Evolutionary conservation across 1,140 invertebrate species (phyloP).

Genomic region (Rhagoletis zephyria): DNA sequence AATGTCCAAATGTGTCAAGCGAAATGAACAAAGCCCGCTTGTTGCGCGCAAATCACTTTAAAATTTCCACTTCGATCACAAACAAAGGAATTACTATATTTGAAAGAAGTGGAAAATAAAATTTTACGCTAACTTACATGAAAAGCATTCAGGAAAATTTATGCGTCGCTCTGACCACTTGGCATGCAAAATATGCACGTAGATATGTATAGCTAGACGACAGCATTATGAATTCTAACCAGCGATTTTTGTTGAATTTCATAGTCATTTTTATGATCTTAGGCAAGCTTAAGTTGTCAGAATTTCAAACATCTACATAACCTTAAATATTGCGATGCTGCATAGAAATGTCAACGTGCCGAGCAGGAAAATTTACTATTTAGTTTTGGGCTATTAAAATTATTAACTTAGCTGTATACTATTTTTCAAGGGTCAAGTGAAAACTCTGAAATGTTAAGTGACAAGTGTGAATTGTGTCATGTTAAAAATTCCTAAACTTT

Average conservation of each 20-base stretch:
- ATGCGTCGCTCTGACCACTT: neutral
- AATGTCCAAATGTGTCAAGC: conserved; percentile 27
- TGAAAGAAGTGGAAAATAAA: conserved; percentile 3
- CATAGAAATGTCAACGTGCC: too few relatives aligned
- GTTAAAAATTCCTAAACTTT: too few relatives aligned
- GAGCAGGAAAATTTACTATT: too few relatives aligned
- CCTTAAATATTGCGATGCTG: too few relatives aligned
- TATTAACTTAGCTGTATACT: too few relatives aligned
- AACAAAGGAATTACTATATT: neutral
- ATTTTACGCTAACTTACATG: conserved; percentile 1
- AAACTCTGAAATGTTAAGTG: too few relatives aligned
- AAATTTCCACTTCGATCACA: conserved; percentile 5
- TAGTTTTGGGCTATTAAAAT: too few relatives aligned
- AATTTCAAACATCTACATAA: conserved; percentile 12
- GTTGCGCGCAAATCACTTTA: conserved; percentile 7
- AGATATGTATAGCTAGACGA: neutral
- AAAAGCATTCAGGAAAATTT: conserved; percentile 4
- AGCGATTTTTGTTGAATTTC: conserved; percentile 24
- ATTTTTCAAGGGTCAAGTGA: too few relatives aligned
- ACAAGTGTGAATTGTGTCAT: too few relatives aligned
- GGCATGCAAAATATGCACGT: neutral
- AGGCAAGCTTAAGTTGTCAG: conserved; percentile 4
- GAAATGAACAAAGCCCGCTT: conserved; percentile 8
- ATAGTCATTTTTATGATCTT: conserved; percentile 37
- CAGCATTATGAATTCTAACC: conserved; percentile 1